Evolutionary conservation across 2,888 invertebrate species (phyloP).

Genomic region (Smittia aterrima): DNA sequence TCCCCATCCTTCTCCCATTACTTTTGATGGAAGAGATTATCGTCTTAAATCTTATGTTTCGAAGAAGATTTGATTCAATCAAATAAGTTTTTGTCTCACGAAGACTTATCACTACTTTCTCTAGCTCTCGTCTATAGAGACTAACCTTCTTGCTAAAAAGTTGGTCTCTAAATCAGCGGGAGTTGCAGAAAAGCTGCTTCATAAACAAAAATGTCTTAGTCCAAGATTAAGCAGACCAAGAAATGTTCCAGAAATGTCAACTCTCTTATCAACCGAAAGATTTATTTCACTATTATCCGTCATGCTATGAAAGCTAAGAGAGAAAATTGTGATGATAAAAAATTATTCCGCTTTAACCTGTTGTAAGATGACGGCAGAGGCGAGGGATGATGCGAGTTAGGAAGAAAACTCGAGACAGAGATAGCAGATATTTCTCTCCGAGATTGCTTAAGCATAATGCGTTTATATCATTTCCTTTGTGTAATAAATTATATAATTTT

Average conservation of each 20-base stretch:
- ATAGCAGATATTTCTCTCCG: background rate
- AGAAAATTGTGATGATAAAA: conserved; percentile 23
- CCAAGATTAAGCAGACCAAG: no score
- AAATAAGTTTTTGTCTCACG: background rate
- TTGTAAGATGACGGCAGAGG: conserved; percentile 12
- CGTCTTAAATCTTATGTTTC: conserved; percentile 34
- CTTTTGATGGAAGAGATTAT: conserved; percentile 37
- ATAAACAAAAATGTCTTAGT: no score
- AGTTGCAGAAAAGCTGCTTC: no score
- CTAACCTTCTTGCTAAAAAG: no score
- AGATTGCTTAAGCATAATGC: conserved; percentile 32
- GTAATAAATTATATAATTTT: conserved; percentile 38
- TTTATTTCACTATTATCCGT: no score
- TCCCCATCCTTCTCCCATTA: conserved; percentile 18
- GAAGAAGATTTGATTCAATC: conserved; percentile 39
- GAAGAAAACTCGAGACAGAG: background rate
- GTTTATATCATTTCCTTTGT: conserved; percentile 37
- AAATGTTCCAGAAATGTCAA: no score
- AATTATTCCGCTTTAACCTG: conserved; percentile 17
- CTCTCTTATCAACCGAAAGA: no score
- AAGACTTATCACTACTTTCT: background rate
- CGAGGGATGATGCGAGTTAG: background rate
- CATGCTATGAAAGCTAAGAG: no score
- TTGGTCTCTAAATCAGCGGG: no score
- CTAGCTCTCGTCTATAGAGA: background rate